Evolutionary conservation across 2,888 invertebrate genomes (phyloP).

Genomic region (Dicycla oo): DNA sequence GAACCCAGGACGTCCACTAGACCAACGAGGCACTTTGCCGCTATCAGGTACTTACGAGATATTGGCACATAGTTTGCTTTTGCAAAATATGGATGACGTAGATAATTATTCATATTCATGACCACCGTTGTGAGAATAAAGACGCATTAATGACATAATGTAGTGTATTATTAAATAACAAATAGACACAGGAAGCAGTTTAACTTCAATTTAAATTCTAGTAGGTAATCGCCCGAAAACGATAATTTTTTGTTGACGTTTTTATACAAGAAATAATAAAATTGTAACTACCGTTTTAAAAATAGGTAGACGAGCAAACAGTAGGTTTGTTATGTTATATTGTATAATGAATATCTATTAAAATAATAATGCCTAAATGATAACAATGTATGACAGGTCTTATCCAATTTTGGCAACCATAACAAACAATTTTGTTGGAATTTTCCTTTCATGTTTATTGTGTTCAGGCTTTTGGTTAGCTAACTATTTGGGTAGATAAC

Average conservation of each 20-base stretch:
- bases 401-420: not conserved
- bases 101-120: not conserved
- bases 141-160: not conserved
- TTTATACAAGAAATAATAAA: constrained; percentile 31
- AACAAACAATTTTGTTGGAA: not conserved
- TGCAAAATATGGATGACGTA: too few species aligned
- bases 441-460: constrained; percentile 26
- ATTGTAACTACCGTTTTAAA: constrained; percentile 27
- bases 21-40: too few species aligned
- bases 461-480: not conserved
- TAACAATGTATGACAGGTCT: constrained; percentile 19
- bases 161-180: constrained; percentile 30
- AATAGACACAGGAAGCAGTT: constrained; percentile 22
- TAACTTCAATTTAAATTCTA: constrained; percentile 29
- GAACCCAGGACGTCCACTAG: too few species aligned
- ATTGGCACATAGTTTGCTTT: not conserved
- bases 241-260: constrained; percentile 32
- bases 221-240: constrained; percentile 10
- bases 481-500: not conserved
- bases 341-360: constrained; percentile 16
- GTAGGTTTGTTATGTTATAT: constrained; percentile 5
- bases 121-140: not conserved
- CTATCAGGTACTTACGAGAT: too few species aligned
- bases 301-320: constrained; percentile 8
- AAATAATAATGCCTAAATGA: constrained; percentile 21